phyloP scores from a whole-genome alignment of 2,797 vertebrate genomes.

The Hemitrygon akajei region DNA sequence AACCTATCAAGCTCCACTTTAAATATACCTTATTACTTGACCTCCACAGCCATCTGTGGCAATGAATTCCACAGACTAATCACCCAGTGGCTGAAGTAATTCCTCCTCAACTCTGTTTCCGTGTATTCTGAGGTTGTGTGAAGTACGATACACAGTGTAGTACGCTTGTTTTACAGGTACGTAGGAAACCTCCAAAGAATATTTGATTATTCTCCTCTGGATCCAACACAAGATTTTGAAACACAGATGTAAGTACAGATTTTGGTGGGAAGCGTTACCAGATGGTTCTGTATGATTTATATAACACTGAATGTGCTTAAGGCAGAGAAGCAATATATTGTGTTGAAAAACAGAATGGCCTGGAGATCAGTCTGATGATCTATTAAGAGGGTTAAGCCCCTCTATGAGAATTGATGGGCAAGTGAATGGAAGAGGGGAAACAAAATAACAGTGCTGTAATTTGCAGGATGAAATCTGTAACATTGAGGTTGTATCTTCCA shows the following conservation, averaged over 20 bases:
- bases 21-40: too few species aligned
- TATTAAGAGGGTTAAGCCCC: background rate
- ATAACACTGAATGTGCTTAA: background rate
- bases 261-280: background rate
- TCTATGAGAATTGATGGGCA: background rate
- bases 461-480: background rate
- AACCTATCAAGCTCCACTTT: too few species aligned
- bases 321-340: background rate
- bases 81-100: too few species aligned
- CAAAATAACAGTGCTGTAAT: background rate
- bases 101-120: too few species aligned
- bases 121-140: too few species aligned
- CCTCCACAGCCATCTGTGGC: too few species aligned
- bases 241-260: conserved; percentile 86
- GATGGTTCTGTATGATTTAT: background rate
- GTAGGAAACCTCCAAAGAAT: conserved; percentile 94
- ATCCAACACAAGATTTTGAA: conserved; percentile 91
- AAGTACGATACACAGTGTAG: background rate
- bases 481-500: background rate
- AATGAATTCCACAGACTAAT: too few species aligned
- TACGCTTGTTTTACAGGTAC: conserved; percentile 63
- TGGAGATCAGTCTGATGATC: background rate
- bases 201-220: conserved; percentile 94
- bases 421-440: background rate
- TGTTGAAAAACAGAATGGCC: background rate